Base-by-base conservation (phyloP, 2,113 vertebrate species). In the Semicossyphus pulcher region DNA sequence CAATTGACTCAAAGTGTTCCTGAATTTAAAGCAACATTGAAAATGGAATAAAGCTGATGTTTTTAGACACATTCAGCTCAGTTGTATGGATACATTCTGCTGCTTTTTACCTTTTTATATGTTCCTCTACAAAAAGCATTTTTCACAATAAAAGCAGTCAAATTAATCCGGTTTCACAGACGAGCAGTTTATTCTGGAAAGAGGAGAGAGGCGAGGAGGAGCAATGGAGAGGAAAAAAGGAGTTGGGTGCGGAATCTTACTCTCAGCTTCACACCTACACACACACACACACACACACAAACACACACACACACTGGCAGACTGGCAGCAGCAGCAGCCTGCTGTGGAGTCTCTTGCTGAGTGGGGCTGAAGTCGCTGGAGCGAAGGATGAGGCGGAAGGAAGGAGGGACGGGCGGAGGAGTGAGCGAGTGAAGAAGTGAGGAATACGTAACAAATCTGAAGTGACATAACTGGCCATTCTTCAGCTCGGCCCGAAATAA, bases 391-490 rank as follows among this genome's bases (percentile, higher is more conserved):
- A 84, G 56, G 75, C 57, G 51, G 66, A 70, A 42, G 63, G 59
- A 76, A 20, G 42, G 56, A 68, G 32, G 34, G 59, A 61, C 29
- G 52, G 60, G 36, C 20, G 20, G 48, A 51, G 49, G 23, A 47
- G 21, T 0, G 32, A 39, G 23, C 45, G 28, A 54, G 28, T 28
- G 47, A 72, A 81, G n/a, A 56, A 71, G 52, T 53, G 74, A 74
- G 81, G 75, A 76, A 86, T 60, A 65, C 67, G 58, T 51, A 80
- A 79, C 72, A 83, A 81, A 84, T 80, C 47, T 61, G 59, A 81
- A 67, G 57, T 64, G 66, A 84, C 78, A 84, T 54, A 75, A 59
- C 68, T 39, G 56, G 71, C 75, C 66, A 29, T 61, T 64, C 47
- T 78, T 28, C 31, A 36, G 23, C 67, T 84, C 49, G 21, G 64